Conservation (phyloP, 2,113 vertebrate genomes). For the Chloropsis cyanopogon region DNA sequence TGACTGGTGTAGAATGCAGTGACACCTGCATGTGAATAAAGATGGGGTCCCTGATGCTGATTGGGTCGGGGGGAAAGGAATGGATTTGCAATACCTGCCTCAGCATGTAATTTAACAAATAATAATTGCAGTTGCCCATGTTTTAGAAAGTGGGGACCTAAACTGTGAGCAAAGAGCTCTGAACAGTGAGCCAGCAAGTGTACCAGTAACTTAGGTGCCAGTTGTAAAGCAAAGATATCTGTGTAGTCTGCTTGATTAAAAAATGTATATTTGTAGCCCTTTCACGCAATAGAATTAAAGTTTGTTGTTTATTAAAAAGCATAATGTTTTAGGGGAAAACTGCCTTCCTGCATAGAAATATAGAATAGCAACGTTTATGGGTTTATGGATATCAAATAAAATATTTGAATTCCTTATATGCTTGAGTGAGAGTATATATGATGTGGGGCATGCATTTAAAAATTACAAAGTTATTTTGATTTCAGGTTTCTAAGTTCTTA, state of each 20-base stretch:
- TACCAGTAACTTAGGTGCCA: conserved; percentile 70
- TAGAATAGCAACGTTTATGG: conserved; percentile 79
- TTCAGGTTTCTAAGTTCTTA: background rate
- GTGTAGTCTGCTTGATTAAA: conserved; percentile 78
- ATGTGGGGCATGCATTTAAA: conserved; percentile 40
- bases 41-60: conserved; percentile 29
- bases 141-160: conserved; percentile 40
- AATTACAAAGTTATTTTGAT: background rate
- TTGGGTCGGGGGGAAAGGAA: background rate
- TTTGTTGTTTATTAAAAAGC: conserved; percentile 76
- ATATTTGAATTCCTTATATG: conserved; percentile 79
- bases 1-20: conserved; percentile 40
- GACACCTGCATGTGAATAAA: conserved; percentile 36
- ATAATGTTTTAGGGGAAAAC: conserved; percentile 72
- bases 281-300: conserved; percentile 76
- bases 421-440: conserved; percentile 81
- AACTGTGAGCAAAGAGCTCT: conserved; percentile 57
- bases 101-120: background rate
- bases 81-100: conserved; percentile 35
- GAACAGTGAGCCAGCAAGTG: conserved; percentile 63
- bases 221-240: conserved; percentile 77
- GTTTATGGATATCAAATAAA: conserved; percentile 81
- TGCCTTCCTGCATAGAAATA: conserved; percentile 77
- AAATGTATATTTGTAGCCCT: conserved; percentile 80
- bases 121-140: conserved; percentile 24